Conservation (phyloP, 1,140 invertebrate species). For the Eufriesea mexicana region DNA sequence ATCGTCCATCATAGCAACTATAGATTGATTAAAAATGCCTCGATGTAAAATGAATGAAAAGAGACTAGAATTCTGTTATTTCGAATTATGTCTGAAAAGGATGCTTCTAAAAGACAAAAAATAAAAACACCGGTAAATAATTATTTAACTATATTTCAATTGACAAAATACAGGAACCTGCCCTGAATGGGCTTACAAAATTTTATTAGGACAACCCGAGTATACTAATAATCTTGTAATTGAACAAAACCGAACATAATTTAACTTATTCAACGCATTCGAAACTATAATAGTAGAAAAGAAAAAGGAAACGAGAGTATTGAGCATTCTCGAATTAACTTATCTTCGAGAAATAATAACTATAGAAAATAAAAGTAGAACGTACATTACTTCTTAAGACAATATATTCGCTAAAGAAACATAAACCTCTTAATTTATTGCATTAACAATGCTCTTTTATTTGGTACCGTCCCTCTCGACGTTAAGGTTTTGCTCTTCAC, state of each 20-base stretch:
- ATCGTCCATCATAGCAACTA: too few relatives aligned
- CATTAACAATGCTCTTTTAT: constrained; percentile 56
- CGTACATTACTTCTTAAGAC: constrained; percentile 41
- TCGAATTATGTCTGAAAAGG: neutral
- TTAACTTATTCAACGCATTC: constrained; percentile 29
- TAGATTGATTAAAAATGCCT: neutral
- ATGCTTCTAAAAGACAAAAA: neutral
- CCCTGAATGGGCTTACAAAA: constrained; percentile 63
- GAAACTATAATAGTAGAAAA: constrained; percentile 34
- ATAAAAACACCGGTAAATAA: constrained; percentile 15
- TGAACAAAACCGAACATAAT: constrained; percentile 30
- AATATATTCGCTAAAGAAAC: constrained; percentile 55
- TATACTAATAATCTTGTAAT: constrained; percentile 47
- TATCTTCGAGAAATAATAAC: constrained; percentile 27
- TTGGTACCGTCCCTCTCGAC: constrained; percentile 64
- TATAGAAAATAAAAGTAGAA: constrained; percentile 11
- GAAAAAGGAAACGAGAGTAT: constrained; percentile 28
- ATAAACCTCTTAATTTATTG: constrained; percentile 55
- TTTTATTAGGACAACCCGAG: constrained; percentile 54
- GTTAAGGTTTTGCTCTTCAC: constrained; percentile 40
- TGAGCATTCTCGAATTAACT: constrained; percentile 51
- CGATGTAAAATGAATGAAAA: neutral
- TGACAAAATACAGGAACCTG: constrained; percentile 65
- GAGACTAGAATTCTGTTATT: neutral
- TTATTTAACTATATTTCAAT: constrained; percentile 61